Evolutionary conservation across 2,888 invertebrate species (phyloP).

Genomic region (Athalia circularis): DNA sequence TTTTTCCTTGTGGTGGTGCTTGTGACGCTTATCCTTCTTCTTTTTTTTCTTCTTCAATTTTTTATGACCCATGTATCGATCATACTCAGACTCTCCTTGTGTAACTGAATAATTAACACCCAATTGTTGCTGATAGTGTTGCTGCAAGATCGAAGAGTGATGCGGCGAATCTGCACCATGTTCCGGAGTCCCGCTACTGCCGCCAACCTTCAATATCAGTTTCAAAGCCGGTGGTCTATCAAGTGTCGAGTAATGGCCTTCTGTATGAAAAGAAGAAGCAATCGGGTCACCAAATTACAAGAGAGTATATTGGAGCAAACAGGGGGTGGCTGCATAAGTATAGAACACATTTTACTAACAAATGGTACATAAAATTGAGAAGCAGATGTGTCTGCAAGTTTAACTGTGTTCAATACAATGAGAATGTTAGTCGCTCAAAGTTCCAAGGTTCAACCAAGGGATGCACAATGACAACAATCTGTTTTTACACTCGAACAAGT

Average conservation of each 20-base stretch:
- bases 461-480: slow-evolving; percentile 24
- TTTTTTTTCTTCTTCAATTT: slow-evolving; percentile 88
- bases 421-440: no score
- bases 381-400: no score
- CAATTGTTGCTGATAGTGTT: slow-evolving; percentile 70
- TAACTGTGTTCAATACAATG: no score
- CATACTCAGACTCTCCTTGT: slow-evolving; percentile 69
- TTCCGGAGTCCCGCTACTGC: slow-evolving; percentile 81
- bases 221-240: slow-evolving; percentile 80
- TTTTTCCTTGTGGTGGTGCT: slow-evolving; percentile 83
- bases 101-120: slow-evolving; percentile 71
- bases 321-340: no score
- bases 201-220: slow-evolving; percentile 85
- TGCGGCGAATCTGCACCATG: slow-evolving; percentile 66
- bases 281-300: slow-evolving; percentile 38
- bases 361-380: no score
- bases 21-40: slow-evolving; percentile 85
- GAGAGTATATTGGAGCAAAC: background rate
- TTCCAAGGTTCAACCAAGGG: no score
- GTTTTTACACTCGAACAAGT: slow-evolving; percentile 2
- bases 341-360: no score
- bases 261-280: slow-evolving; percentile 51
- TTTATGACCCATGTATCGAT: slow-evolving; percentile 76
- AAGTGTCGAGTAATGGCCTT: slow-evolving; percentile 63
- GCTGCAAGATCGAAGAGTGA: slow-evolving; percentile 53